Conservation (phyloP, 2,113 vertebrate species). For the Hucho hucho region DNA sequence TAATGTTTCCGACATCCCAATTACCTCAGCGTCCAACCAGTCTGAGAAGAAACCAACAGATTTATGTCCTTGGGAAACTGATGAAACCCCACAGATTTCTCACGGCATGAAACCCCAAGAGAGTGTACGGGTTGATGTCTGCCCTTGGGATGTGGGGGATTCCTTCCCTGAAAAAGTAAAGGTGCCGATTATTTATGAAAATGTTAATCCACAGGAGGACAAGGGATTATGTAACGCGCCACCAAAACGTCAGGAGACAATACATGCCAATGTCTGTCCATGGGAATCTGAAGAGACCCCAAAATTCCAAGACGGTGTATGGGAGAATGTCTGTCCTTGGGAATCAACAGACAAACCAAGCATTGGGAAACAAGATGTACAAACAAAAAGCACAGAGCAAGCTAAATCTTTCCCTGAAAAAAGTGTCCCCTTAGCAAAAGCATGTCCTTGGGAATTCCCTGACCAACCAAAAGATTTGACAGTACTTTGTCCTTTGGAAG, state of each 20-base stretch:
- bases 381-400: neutral
- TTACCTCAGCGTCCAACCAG: conserved; percentile 22
- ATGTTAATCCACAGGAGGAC: conserved; percentile 44
- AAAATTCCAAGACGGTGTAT: conserved; percentile 31
- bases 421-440: conserved; percentile 35
- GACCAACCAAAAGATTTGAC: conserved; percentile 32
- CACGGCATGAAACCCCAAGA: conserved; percentile 22
- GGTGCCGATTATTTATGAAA: conserved; percentile 57
- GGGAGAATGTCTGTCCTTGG: conserved; percentile 35
- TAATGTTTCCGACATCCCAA: conserved; percentile 1
- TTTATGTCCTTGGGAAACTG: conserved; percentile 59
- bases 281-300: conserved; percentile 20
- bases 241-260: conserved; percentile 22
- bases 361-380: conserved; percentile 19
- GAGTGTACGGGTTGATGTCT: conserved; percentile 53
- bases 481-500: conserved; percentile 59
- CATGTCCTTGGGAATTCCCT: conserved; percentile 62
- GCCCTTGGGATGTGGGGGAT: conserved; percentile 59
- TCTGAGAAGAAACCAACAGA: conserved; percentile 21
- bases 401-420: neutral
- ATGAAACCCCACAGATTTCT: conserved; percentile 48
- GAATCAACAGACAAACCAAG: conserved; percentile 29
- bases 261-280: conserved; percentile 40
- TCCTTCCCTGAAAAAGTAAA: conserved; percentile 4
- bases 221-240: conserved; percentile 47